These are phyloP conservation scores for Odocoileus hemionus DNA, from an alignment of 2,113 vertebrate genomes.

Conservation along the genomic window DNA sequence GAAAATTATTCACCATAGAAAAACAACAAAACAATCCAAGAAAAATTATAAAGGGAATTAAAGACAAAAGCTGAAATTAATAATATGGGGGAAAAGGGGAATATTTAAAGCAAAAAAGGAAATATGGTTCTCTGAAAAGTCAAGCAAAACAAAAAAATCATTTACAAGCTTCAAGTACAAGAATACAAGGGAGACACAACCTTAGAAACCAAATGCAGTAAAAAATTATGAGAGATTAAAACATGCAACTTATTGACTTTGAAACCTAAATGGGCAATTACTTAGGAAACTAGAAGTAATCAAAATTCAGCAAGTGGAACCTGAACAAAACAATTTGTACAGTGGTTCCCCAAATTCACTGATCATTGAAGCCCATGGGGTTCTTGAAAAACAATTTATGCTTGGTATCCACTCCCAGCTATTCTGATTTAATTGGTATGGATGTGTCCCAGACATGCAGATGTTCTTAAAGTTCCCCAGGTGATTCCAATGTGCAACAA, in stretches of 20 bases:
- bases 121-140: not conserved
- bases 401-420: not conserved
- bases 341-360: slow-evolving; percentile 5
- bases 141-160: not conserved
- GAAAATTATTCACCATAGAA: not conserved
- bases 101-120: not conserved
- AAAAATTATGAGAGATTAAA: not conserved
- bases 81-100: not conserved
- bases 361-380: not conserved
- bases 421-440: not conserved
- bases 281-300: slow-evolving; percentile 52
- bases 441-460: not conserved
- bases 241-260: slow-evolving; percentile 12
- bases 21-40: not conserved
- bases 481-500: not conserved
- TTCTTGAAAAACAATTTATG: not conserved
- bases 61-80: slow-evolving; percentile 7
- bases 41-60: not conserved
- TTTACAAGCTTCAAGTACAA: not conserved
- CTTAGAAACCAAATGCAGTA: not conserved
- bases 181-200: not conserved
- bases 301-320: slow-evolving; percentile 41
- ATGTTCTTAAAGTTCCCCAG: not conserved
- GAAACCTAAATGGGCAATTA: slow-evolving; percentile 39
- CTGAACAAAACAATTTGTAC: slow-evolving; percentile 6